Evolutionary conservation across 2,888 invertebrate species (phyloP), one percentile per base, ranked within the genome.

Genomic region (Drosophila picticornis): DNA sequence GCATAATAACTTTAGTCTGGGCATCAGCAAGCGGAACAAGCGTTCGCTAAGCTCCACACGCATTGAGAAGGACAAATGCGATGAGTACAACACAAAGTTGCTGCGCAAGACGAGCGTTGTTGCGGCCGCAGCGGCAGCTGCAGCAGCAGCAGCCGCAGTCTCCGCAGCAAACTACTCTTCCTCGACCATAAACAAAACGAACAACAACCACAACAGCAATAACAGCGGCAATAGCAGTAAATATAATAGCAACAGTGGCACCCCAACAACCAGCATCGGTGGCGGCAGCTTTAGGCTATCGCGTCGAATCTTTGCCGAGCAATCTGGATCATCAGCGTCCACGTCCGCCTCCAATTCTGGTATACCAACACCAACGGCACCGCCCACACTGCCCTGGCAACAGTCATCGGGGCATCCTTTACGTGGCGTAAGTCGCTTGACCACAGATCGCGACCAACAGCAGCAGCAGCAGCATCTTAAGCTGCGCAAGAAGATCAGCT

Each of bases 21-120:
- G 80, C 40, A 80, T 85, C 55, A 82, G 86, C 57, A 93, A 93
- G 73, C 92, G 93, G 58, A 93, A 93, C 75, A 93, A 93, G 81
- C 92, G 93, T 50, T 93, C 93, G n/a, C 79, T 93, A 11, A 93
- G 93, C 81, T 93, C 93, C 67, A 93, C 93, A 4, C 92, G 93
- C 25, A 91, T 93, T 40, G 93, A 93, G 72, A 93, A 93, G 84
- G 93, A 93, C 77, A 93, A 93, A 75, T 92, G 92, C 67, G 93
- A 93, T 78, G 93, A 93, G 72, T 93, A 93, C 76, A 93, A 93
- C 60, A 93, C 91, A 4, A 93, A 93, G 73, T 77, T 93, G 77
- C 73, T 93, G 71, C 89, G 93, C 38, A 93, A 93, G 77, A 92
- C 93, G 48, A 72, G 80, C 11, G 68, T 80, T 22, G 78, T 56